A percentile compares a stretch with the other conserved stretches of the same genome.
phyloP scores from a whole-genome alignment of 2,113 vertebrate species.

The Stegastes partitus region DNA sequence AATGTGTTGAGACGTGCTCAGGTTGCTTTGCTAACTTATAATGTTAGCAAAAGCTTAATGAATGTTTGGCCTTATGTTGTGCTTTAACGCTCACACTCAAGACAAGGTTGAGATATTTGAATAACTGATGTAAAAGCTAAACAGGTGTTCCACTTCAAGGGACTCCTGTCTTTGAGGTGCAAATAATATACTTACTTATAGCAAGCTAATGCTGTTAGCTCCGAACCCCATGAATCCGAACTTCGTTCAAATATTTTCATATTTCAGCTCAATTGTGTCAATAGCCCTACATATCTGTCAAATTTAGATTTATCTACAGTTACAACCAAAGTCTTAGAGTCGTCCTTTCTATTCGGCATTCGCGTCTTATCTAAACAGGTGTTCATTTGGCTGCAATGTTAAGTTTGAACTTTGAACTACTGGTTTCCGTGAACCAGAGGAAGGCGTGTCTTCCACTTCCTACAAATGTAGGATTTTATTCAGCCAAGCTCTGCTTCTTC shows the following conservation, averaged over 20 bases:
- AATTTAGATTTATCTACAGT: rapidly evolving
- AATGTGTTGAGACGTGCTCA: not conserved
- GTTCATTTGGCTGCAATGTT: not conserved
- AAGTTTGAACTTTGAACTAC: conserved; percentile 6
- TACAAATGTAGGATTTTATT: no score
- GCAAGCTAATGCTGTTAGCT: conserved; percentile 17
- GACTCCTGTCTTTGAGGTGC: not conserved
- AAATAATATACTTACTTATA: not conserved
- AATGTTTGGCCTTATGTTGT: not conserved
- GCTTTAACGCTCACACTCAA: not conserved
- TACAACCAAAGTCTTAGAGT: rapidly evolving
- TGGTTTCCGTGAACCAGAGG: not conserved
- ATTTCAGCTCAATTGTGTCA: not conserved
- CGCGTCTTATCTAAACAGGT: not conserved
- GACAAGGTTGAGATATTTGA: not conserved
- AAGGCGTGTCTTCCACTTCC: not conserved
- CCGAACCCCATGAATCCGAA: not conserved
- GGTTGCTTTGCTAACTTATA: conserved; percentile 31
- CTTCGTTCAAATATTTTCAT: rapidly evolving
- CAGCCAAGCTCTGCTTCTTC: no score
- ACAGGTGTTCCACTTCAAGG: not conserved
- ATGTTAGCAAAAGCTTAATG: not conserved
- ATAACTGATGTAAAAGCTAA: not conserved
- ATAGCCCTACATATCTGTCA: rapidly evolving
- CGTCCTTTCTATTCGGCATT: not conserved